Conservation (phyloP, 2,113 vertebrate genomes). For the Axis porcinus region DNA sequence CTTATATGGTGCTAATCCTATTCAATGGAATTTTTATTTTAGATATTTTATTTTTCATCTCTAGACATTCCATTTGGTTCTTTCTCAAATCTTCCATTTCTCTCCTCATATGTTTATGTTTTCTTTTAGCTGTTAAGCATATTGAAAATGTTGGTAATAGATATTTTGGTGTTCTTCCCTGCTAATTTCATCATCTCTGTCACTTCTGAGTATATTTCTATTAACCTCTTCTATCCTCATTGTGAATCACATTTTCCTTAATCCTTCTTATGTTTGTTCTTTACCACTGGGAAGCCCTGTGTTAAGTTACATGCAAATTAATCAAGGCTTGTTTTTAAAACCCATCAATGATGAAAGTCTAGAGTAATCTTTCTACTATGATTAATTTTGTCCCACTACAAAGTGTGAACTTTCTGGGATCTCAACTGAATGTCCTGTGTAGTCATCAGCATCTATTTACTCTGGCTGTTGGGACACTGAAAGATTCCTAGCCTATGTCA, state of each 20-base stretch:
- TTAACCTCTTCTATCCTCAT: neutral
- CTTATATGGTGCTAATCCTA: neutral
- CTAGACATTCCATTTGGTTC: neutral
- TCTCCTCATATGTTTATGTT: neutral
- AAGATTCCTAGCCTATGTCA: neutral
- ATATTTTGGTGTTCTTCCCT: neutral
- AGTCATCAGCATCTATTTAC: neutral
- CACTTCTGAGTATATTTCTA: neutral
- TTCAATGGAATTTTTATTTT: neutral
- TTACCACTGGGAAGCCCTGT: neutral
- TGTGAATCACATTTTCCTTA: neutral
- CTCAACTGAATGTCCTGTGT: neutral
- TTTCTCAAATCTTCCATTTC: neutral
- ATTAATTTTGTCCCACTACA: neutral
- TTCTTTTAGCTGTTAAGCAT: neutral
- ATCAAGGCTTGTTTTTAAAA: neutral
- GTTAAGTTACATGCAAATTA: neutral
- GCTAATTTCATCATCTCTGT: neutral
- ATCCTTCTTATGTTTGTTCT: neutral
- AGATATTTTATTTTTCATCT: neutral
- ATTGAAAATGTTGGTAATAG: neutral
- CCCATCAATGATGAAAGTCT: neutral
- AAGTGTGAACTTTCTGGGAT: neutral
- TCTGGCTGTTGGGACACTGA: neutral
- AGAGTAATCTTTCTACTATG: neutral